Percentiles rank a stretch among this genome's conserved stretches.
These are phyloP conservation scores for Sussaba pulchella DNA, from an alignment of 2,888 invertebrate genomes.

Conservation along the genomic window DNA sequence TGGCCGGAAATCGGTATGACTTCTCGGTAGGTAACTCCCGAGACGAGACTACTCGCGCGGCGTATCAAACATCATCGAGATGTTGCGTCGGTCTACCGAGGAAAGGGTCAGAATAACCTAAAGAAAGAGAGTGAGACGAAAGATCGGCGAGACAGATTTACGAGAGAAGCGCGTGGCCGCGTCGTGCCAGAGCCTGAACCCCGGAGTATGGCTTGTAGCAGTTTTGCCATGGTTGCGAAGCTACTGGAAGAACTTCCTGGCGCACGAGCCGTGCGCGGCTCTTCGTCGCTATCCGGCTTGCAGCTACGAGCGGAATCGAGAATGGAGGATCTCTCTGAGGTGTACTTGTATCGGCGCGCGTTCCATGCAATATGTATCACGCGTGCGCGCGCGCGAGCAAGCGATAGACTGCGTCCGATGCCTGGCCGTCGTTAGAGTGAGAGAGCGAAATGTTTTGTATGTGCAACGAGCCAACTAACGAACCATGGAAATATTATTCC, in stretches of 20 bases:
- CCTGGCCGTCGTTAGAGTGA: slow-evolving; percentile 34
- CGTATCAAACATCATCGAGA: slow-evolving; percentile 60
- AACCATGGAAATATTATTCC: slow-evolving; percentile 60
- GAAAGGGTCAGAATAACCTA: background rate
- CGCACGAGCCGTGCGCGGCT: slow-evolving; percentile 57
- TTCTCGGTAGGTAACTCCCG: slow-evolving; percentile 31
- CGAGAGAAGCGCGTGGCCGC: slow-evolving; percentile 65
- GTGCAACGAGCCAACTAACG: slow-evolving; percentile 57
- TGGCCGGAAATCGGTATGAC: slow-evolving; percentile 52
- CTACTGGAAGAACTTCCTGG: slow-evolving; percentile 61
- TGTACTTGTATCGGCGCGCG: slow-evolving; percentile 44
- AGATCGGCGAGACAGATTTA: slow-evolving; percentile 59
- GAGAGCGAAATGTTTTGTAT: slow-evolving; percentile 40
- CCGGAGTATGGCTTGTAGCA: slow-evolving; percentile 46
- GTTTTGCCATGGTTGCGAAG: slow-evolving; percentile 48
- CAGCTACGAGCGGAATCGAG: slow-evolving; percentile 53
- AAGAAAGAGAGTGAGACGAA: slow-evolving; percentile 37
- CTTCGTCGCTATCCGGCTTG: too few species aligned
- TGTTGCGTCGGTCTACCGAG: background rate
- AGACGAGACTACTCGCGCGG: slow-evolving; percentile 62
- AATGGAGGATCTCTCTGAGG: slow-evolving; percentile 53
- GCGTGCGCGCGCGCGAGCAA: background rate
- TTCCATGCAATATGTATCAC: slow-evolving; percentile 77
- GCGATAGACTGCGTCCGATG: slow-evolving; percentile 63
- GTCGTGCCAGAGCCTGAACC: slow-evolving; percentile 49